Percentiles rank a stretch among this genome's conserved stretches.
These are phyloP conservation scores for Cryptocheilus praepositus DNA, from an alignment of 2,888 invertebrate species.

Conservation along the genomic window DNA sequence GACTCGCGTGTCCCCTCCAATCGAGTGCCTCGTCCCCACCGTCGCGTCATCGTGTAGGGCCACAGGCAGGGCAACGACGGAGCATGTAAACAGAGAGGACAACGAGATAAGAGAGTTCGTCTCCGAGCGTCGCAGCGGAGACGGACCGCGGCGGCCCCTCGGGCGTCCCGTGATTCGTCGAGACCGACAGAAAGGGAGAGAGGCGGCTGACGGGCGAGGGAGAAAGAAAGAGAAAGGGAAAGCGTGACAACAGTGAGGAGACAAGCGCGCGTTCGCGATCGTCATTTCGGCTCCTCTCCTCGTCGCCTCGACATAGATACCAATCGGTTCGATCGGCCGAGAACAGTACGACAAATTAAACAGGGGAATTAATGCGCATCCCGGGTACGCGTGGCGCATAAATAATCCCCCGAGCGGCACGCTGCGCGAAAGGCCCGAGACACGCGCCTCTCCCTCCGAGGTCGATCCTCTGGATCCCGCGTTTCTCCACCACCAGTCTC, in stretches of 20 bases:
- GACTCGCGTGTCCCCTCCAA: not conserved
- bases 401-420: not conserved
- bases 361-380: constrained; percentile 1
- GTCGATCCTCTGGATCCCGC: too few relatives aligned
- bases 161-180: constrained; percentile 13
- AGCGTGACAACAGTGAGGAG: not conserved
- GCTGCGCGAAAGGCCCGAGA: too few relatives aligned
- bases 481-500: constrained; percentile 3
- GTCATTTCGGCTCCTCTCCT: not conserved
- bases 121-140: constrained; percentile 29
- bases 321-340: too few relatives aligned
- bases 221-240: constrained; percentile 8
- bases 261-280: not conserved
- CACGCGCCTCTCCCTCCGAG: too few relatives aligned
- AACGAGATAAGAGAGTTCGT: constrained; percentile 40
- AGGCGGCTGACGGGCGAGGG: constrained; percentile 6
- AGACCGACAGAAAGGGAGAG: constrained; percentile 4
- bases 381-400: constrained; percentile 16
- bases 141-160: constrained; percentile 28
- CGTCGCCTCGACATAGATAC: not conserved
- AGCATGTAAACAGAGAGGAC: constrained; percentile 35
- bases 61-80: constrained; percentile 28
- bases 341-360: too few relatives aligned
- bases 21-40: constrained; percentile 1
- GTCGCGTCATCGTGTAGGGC: constrained; percentile 15